These are phyloP conservation scores for Tupiocoris notatus DNA, from an alignment of 2,888 invertebrate genomes.

Conservation along the genomic window DNA sequence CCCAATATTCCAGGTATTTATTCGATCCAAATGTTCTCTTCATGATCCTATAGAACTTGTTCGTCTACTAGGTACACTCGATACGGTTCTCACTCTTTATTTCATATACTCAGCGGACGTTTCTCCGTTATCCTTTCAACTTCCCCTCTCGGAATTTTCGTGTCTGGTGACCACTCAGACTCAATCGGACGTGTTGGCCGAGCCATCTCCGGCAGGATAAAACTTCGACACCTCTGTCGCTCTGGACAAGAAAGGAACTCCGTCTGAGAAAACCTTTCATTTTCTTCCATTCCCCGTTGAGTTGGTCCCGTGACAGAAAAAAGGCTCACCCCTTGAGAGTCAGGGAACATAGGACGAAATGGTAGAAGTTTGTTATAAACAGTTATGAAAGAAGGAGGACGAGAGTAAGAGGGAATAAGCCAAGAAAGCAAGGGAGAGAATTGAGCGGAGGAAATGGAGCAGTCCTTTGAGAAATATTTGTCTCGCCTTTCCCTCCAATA, in stretches of 20 bases:
- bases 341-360: neutral
- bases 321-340: neutral
- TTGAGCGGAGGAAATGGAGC: constrained; percentile 36
- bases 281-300: constrained; percentile 1
- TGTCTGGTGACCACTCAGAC: neutral
- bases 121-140: neutral
- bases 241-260: neutral
- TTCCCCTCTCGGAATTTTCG: neutral
- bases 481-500: neutral
- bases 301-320: neutral
- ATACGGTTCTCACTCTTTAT: too few species aligned
- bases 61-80: too few species aligned
- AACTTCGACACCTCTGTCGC: constrained; percentile 5
- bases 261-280: constrained; percentile 24
- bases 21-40: too few species aligned
- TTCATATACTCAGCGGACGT: too few species aligned
- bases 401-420: neutral
- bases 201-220: neutral
- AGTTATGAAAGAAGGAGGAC: constrained; percentile 14
- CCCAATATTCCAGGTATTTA: too few species aligned
- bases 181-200: neutral
- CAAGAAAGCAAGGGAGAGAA: neutral
- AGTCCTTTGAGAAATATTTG: constrained; percentile 19
- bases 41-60: too few species aligned
- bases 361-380: constrained; percentile 37